Evolutionary conservation across 2,888 invertebrate species (phyloP), one percentile per base, ranked within the genome.

Genomic region (Autographa pulchrina): DNA sequence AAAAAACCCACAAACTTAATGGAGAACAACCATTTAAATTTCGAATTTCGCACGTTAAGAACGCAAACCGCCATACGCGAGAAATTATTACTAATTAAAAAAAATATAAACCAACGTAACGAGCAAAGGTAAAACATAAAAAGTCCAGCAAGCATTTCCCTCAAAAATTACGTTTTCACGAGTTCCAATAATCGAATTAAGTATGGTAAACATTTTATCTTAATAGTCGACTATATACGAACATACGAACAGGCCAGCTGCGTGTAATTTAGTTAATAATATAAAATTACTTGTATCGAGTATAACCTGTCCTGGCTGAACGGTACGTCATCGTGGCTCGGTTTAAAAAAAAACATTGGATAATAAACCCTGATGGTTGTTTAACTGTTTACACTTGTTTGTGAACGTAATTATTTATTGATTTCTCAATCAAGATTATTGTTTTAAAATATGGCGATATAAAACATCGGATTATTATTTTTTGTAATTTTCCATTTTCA

Each of bases 161-260:
- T 77, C 56, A 77, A 82, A 81, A 83, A 82, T 73, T 71, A 78
- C 77, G 73, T 81, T 81, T 85, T 86, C 80, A 72, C 81, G 74
- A 86, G 75, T 88, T 86, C 86, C 91, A 90, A 92, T 94, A 94
- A 94, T 93, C 92, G 87, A 94, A 94, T 94, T 94, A 94, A 83
- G 89, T 90, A 92, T 89, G 84, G 92, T 89, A 93, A 94, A 93
- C 93, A 93, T 93, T 91, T 89, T 90, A 91, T 90, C 89, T 91
- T 92, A 92, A 92, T 91, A 85, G 86, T 82, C 82, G 78, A 83
- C 84, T 87, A 84, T 87, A 88, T 89, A 81, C 82, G 87, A 85
- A 86, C 85, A 74, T 80, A 84, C 81, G 81, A 78, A 82, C 80
- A 77, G 73, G 77, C 80, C 92, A 90, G 91, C 90, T 92, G 93